Conservation (phyloP, 2,888 invertebrate genomes). For the Drosophila monieri region DNA sequence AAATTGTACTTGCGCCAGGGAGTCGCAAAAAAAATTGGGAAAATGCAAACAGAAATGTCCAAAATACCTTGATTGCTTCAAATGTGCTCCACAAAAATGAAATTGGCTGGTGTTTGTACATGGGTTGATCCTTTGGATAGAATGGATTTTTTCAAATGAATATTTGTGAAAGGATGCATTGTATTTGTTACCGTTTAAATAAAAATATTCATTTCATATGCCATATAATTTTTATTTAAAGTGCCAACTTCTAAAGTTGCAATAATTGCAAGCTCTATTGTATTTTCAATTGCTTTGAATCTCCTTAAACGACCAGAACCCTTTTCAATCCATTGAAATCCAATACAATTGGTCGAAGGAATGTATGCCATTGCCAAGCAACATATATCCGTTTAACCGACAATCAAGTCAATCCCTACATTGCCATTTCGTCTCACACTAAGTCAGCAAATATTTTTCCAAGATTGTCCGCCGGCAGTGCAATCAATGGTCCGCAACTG, state of each 20-base stretch:
- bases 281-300: neutral
- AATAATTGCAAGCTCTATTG: neutral
- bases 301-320: neutral
- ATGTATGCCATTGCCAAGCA: constrained; percentile 3
- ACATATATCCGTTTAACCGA: neutral
- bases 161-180: neutral
- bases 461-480: constrained; percentile 47
- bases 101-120: constrained; percentile 27
- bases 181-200: neutral
- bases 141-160: constrained; percentile 2
- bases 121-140: constrained; percentile 6
- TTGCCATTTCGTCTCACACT: constrained; percentile 52
- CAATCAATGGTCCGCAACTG: constrained; percentile 57
- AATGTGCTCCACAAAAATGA: constrained; percentile 21
- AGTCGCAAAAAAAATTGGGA: constrained; percentile 20
- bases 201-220: neutral
- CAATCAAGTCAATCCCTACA: constrained; percentile 43
- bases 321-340: constrained; percentile 10
- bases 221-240: neutral
- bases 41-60: constrained; percentile 48
- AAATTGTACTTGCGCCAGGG: constrained; percentile 60
- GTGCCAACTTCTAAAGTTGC: neutral
- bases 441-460: constrained; percentile 69
- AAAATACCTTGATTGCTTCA: constrained; percentile 63
- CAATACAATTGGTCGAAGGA: constrained; percentile 11